Evolutionary conservation across 2,113 vertebrate genomes (phyloP).

Genomic region (Tragelaphus strepsiceros): DNA sequence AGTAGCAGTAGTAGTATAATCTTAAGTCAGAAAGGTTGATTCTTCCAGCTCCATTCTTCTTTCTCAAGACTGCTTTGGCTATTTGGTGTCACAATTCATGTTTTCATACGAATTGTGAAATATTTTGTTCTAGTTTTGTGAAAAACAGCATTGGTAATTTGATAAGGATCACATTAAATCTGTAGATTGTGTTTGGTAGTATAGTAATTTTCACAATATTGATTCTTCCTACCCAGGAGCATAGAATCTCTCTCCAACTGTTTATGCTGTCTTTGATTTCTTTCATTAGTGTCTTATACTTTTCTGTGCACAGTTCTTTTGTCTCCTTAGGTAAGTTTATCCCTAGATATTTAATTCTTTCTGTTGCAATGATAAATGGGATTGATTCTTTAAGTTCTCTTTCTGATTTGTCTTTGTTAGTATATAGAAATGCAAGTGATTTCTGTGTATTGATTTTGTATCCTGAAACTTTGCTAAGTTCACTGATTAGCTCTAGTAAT

Average conservation of each 20-base stretch:
- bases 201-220: not conserved
- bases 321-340: not conserved
- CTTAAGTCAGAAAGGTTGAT: not conserved
- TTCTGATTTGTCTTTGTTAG: not conserved
- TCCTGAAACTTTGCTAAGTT: not conserved
- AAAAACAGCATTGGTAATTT: not conserved
- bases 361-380: not conserved
- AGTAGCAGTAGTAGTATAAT: not conserved
- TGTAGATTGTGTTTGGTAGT: not conserved
- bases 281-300: not conserved
- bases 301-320: not conserved
- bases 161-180: not conserved
- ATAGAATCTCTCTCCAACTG: not conserved
- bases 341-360: not conserved
- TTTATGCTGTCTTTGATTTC: not conserved
- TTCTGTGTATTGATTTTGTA: not conserved
- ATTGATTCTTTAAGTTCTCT: not conserved
- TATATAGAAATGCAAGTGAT: not conserved
- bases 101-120: not conserved
- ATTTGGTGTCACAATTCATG: not conserved
- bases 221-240: not conserved
- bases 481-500: not conserved
- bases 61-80: not conserved
- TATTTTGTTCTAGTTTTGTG: not conserved
- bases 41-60: not conserved